phyloP scores from a whole-genome alignment of 2,797 vertebrate genomes.

The Netta rufina region DNA sequence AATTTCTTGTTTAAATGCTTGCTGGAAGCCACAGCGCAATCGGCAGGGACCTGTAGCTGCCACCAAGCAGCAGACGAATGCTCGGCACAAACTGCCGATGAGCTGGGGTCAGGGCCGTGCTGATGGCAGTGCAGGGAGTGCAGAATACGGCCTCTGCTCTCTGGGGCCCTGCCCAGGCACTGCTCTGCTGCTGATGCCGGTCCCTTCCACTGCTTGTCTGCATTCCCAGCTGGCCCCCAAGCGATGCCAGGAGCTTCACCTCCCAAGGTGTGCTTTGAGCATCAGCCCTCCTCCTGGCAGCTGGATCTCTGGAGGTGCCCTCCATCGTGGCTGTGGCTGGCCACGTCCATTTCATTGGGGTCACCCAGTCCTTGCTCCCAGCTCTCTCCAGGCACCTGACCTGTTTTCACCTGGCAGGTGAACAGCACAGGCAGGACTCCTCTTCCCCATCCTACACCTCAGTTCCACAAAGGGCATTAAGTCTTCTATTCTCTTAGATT shows the following conservation, averaged over 20 bases:
- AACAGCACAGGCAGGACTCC: background rate
- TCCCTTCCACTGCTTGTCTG: background rate
- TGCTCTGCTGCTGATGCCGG: rapidly evolving
- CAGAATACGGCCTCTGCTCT: background rate
- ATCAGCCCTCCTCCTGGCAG: background rate
- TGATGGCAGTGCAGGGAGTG: rapidly evolving
- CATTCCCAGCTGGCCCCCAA: background rate
- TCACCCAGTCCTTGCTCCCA: background rate
- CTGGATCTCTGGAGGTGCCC: background rate
- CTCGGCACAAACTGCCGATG: background rate
- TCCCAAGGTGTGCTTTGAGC: background rate
- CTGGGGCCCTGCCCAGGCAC: background rate
- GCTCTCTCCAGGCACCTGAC: background rate
- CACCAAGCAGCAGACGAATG: background rate
- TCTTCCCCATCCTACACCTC: rapidly evolving
- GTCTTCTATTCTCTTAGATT: no score
- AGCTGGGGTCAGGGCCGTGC: rapidly evolving
- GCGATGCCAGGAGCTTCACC: background rate
- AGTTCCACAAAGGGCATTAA: rapidly evolving
- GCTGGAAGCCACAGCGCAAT: background rate
- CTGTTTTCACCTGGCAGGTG: background rate
- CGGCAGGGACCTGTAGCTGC: background rate
- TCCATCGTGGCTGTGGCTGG: background rate
- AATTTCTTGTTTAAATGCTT: background rate
- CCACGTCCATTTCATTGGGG: rapidly evolving